Evolutionary conservation across 1,140 invertebrate species (phyloP).

Genomic region (Drosophila carrolli): DNA sequence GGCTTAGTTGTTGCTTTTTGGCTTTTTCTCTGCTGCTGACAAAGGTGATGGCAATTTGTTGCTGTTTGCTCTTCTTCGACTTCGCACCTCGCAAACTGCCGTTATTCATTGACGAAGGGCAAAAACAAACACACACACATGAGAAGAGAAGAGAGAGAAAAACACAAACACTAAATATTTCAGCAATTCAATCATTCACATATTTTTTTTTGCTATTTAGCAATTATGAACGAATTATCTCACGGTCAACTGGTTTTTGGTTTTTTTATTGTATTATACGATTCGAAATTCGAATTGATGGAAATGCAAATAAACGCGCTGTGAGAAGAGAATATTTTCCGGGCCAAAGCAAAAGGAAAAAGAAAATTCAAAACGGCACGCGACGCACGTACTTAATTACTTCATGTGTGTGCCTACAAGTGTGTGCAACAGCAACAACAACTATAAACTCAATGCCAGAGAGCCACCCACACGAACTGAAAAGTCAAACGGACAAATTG

Average conservation of each 20-base stretch:
- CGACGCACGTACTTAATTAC: slow-evolving; percentile 52
- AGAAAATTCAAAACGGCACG: slow-evolving; percentile 44
- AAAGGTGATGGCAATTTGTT: slow-evolving; percentile 45
- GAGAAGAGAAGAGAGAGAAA: not conserved
- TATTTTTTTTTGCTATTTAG: slow-evolving; percentile 14
- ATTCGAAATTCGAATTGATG: slow-evolving; percentile 11
- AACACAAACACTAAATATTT: slow-evolving; percentile 12
- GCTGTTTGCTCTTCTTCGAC: slow-evolving; percentile 40
- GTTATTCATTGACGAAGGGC: slow-evolving; percentile 50
- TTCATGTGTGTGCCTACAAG: slow-evolving; percentile 9
- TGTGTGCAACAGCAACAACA: not conserved
- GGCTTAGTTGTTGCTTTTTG: slow-evolving; percentile 28
- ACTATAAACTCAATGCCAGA: slow-evolving; percentile 27
- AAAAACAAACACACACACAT: slow-evolving; percentile 6
- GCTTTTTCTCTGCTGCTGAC: slow-evolving; percentile 25
- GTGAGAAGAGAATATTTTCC: slow-evolving; percentile 29
- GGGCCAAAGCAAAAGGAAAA: slow-evolving; percentile 19
- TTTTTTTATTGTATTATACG: slow-evolving; percentile 6
- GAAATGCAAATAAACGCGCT: slow-evolving; percentile 38
- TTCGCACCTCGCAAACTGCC: slow-evolving; percentile 43
- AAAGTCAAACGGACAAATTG: slow-evolving; percentile 65
- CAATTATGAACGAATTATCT: slow-evolving; percentile 38
- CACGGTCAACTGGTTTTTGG: slow-evolving; percentile 46
- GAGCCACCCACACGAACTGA: slow-evolving; percentile 27
- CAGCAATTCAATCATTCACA: slow-evolving; percentile 47